Evolutionary conservation across 2,113 vertebrate species (phyloP), one percentile per base, ranked within the genome.

Genomic region (Atlantisia rogersi): DNA sequence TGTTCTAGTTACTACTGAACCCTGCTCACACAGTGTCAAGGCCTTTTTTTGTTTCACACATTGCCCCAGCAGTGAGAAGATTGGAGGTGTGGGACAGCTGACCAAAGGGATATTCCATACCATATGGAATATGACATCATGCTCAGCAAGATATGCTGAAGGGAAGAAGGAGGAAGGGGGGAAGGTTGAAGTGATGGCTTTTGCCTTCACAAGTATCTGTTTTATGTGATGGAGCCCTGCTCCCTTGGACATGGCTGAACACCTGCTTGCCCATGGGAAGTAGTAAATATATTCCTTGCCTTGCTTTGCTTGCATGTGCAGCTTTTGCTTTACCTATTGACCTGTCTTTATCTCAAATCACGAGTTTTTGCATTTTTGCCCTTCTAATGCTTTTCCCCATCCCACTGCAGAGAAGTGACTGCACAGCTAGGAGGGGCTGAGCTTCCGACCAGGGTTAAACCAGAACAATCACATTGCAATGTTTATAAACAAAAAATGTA

Each of bases 181-280:
- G 3, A 32, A 2, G 0, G 69, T 58, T 2, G 5, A n/a, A 76
- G 44, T 22, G 5, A 52, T 0, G 0, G 12, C 1, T 0, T 67
- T 73, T 42, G n/a, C 46, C 46, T 78, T 60, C 18, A 59, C n/a
- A 59, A 76, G 67, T 32, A 67, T 8, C 32, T 0, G 0, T 21
- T 28, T 26, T 0, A 0, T 0, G 0, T 26, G 63, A 80, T 6
- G 10, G 10, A 94, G 58, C 31, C 35, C 18, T 5, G 8, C n/a
- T 64, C 73, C 80, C 28, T 42, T 37, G 39, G 31, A 55, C 8
- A 73, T 16, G 12, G 55, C 59, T 73, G 8, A 65, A 37, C 28
- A 31, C 39, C 63, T n/a, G 39, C 20, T 16, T 80, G 42, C 9
- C 16, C 1, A 6, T 25, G 29, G 2, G 2, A 77, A 93, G 37